Evolutionary conservation across 2,888 invertebrate species (phyloP), one percentile per base, ranked within the genome.

Genomic region (Steinernema carpocapsae): DNA sequence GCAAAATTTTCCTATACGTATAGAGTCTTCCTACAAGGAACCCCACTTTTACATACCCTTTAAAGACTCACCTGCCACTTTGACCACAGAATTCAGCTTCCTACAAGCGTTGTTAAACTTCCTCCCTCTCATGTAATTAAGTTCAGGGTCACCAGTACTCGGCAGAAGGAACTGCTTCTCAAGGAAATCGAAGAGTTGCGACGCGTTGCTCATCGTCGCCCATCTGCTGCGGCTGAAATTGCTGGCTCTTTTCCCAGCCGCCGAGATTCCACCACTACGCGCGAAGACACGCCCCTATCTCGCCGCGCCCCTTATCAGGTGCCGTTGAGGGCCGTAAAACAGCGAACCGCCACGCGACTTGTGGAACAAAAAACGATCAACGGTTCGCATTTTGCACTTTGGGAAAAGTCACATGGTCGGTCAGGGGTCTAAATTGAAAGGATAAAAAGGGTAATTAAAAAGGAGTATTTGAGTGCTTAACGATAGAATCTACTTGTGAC

Each of bases 281-380:
- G 37, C 37, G 37, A 37, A 37, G 37, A 37, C 37, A 37, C 64
- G 64, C 64, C 64, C 64, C 64, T 64, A 26, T 26, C 37, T 32
- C 26, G 64, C 22, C 64, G 37, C 48, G 56, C 64, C 48, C 48
- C 64, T 64, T 64, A 64, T 64, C 64, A 64, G 64, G 64, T 64
- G 64, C 32, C 64, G 14, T 14, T 64, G 19, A 64, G 64, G 37
- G 37, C 64, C 64, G n/a, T 64, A 32, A 64, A 64, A 32, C 64
- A 64, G 26, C 2, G 19, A 22, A 12, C 10, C 10, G 24, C 19
- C 52, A 52, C 52, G 52, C 52, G 52, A 52, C 52, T 24, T 37
- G 10, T 3, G 37, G 10, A 37, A 37, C 37, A 37, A 37, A 37
- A 37, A 37, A 37, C 10, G 37, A 37, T 37, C 37, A 10, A 6